These are phyloP conservation scores for Oryzias sinensis DNA, from an alignment of 2,797 vertebrate genomes.

Conservation along the genomic window DNA sequence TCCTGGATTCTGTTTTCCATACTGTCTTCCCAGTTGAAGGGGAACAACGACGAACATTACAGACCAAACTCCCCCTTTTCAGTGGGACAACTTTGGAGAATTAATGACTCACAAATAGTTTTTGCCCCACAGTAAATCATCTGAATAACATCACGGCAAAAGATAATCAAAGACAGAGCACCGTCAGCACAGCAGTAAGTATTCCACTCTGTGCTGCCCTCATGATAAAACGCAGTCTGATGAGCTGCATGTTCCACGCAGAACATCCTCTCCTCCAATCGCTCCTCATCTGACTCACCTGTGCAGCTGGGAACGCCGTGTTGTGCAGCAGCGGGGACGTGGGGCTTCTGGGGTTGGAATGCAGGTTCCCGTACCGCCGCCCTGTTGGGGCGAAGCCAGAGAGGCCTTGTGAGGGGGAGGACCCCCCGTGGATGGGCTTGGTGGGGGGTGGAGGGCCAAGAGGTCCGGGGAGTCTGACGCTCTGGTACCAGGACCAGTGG, in stretches of 20 bases:
- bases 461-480: constrained; percentile 67
- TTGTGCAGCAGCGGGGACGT: constrained; percentile 69
- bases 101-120: too few relatives aligned
- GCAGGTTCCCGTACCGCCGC: constrained; percentile 66
- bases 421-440: constrained; percentile 72
- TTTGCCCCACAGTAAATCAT: too few relatives aligned
- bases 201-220: background rate
- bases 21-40: too few relatives aligned
- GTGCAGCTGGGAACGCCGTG: constrained; percentile 58
- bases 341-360: constrained; percentile 70
- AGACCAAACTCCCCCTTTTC: too few relatives aligned
- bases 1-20: too few relatives aligned
- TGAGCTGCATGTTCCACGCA: background rate
- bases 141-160: background rate
- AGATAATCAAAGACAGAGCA: background rate
- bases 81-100: too few relatives aligned
- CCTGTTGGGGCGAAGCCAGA: constrained; percentile 56
- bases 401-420: constrained; percentile 74
- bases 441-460: constrained; percentile 66
- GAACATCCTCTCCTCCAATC: background rate
- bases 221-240: background rate
- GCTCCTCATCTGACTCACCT: constrained; percentile 49
- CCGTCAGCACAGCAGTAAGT: background rate
- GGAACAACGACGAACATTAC: too few relatives aligned
- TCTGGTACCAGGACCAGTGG: constrained; percentile 80